Percentiles rank a stretch among this genome's conserved stretches.
Evolutionary conservation across 1,140 invertebrate genomes (phyloP).

Genomic region (Aphaenogaster rudis): DNA sequence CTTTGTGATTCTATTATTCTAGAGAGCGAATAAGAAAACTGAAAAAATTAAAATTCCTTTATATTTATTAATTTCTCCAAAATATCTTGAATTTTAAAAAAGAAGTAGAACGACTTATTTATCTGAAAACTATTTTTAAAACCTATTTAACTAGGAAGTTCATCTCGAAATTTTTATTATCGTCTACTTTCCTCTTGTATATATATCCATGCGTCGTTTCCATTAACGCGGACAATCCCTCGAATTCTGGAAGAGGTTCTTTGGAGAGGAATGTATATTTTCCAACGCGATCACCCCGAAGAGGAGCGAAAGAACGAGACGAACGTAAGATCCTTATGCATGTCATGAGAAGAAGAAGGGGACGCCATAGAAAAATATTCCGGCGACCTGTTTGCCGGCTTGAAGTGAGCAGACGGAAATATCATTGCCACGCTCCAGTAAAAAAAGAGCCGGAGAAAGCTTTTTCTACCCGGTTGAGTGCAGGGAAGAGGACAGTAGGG

Average conservation of each 20-base stretch:
- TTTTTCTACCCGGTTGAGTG: slow-evolving; percentile 57
- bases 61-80: background rate
- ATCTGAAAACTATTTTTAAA: background rate
- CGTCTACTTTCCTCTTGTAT: background rate
- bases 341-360: slow-evolving; percentile 22
- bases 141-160: background rate
- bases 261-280: slow-evolving; percentile 54
- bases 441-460: slow-evolving; percentile 46
- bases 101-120: background rate
- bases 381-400: slow-evolving; percentile 70
- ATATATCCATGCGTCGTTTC: background rate
- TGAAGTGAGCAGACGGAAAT: slow-evolving; percentile 72
- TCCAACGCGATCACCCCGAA: slow-evolving; percentile 23
- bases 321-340: slow-evolving; percentile 21
- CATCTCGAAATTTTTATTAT: background rate
- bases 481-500: slow-evolving; percentile 22
- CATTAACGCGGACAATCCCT: slow-evolving; percentile 25
- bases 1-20: background rate
- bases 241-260: slow-evolving; percentile 27
- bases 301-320: background rate
- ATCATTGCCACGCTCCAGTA: slow-evolving; percentile 74
- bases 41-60: background rate
- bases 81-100: background rate
- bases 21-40: background rate
- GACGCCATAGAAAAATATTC: slow-evolving; percentile 66